Percentiles rank a stretch among this genome's conserved stretches.
phyloP scores from a whole-genome alignment of 2,888 invertebrate species.

The Pseudococcus jackbeardsleyi region DNA sequence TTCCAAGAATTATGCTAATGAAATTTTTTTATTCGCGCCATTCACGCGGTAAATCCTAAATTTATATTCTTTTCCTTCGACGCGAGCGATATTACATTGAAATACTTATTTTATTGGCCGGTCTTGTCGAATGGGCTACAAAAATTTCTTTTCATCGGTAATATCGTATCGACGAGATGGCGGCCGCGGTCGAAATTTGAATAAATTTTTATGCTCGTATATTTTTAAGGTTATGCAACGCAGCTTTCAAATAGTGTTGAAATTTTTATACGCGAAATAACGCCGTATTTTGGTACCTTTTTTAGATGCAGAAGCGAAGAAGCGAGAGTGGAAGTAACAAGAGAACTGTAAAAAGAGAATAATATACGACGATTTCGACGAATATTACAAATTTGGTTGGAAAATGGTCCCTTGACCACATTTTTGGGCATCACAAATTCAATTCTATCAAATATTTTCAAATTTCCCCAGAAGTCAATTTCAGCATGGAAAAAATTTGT shows the following conservation, averaged over 20 bases:
- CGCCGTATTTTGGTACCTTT: neutral
- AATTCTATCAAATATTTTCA: no score
- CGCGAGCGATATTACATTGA: neutral
- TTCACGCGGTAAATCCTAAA: slow-evolving; percentile 14
- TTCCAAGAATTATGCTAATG: slow-evolving; percentile 3
- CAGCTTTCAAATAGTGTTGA: neutral
- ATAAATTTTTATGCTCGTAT: neutral
- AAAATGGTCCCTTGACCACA: no score
- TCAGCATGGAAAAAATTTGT: no score
- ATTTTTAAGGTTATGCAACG: neutral
- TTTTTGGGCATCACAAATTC: no score
- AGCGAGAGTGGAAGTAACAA: neutral
- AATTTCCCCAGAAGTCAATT: no score
- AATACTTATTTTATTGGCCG: neutral
- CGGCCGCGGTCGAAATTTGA: neutral
- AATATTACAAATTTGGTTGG: no score
- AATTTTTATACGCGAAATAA: neutral
- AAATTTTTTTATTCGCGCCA: slow-evolving; percentile 2
- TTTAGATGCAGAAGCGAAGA: neutral
- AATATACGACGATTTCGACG: no score
- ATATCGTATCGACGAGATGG: neutral
- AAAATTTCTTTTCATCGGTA: neutral
- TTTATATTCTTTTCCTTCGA: slow-evolving; percentile 12
- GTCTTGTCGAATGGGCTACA: neutral
- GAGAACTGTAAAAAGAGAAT: no score